Base-by-base conservation (phyloP, 2,888 invertebrate species). In the Drosophila trichaetosa region DNA sequence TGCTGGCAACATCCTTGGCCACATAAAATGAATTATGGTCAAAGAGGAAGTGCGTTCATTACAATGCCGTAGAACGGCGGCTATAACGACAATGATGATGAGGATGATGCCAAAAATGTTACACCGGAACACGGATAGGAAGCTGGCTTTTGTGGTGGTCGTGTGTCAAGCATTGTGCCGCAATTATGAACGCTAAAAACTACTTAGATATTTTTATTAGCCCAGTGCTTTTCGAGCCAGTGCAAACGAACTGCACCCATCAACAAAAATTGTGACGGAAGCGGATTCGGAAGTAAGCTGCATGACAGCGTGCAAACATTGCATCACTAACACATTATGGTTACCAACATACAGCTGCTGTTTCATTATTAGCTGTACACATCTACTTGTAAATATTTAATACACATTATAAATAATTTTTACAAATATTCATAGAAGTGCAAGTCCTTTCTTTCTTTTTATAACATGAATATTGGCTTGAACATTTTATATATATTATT, bases 91-190 rank as follows among this genome's bases (percentile, higher is more conserved):
- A 61, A 53, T 63, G 51, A 56, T 29, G 61, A 60, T 67, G 70
- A 74, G 63, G 75, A 57, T 67, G 75, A 68, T 63, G 71, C 74
- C 69, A 70, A 68, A 56, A 69, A 79, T 66, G 76, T 53, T 61
- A 65, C 79, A 59, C 81, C 87, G 89, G 86, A 83, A 80, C 69
- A 59, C 64, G 67, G 51, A 72, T 59, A 83, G 87, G 87, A 87
- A 87, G 67, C 81, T 82, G 74, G 69, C 83, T 85, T 85, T 88
- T 86, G 83, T 90, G 85, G 83, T 83, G 86, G 92, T 87, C 92
- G 91, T 91, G 92, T 92, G 92, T 87, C 91, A 86, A 87, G 83
- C 92, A 87, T 82, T 89, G 87, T 82, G 90, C 86, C 84, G 77
- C 90, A 91, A 91, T 91, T 91, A 91, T 91, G 77, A 84, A 92